Base-by-base conservation (phyloP, 2,888 invertebrate species). In the Glyphotaelius pellucidus region DNA sequence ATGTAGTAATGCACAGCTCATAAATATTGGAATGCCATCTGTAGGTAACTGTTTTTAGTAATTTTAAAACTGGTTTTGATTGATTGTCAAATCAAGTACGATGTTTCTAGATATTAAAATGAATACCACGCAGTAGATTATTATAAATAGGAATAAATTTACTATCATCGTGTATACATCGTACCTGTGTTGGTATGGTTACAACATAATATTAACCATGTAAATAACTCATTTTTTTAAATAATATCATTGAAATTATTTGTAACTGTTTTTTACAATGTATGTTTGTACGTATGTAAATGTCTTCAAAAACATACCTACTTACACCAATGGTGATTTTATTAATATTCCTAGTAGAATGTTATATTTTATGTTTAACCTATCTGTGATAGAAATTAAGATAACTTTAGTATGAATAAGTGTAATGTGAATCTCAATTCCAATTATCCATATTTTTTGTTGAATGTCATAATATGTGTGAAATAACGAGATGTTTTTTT, bases 311-410 rank as follows among this genome's bases (percentile, higher is more conserved):
- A 83, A 35, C 35, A 35, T 25, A 15, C 35, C 25, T 9, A 32
- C 35, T 11, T 25, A 67, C 25, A 25, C n/a, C 67, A 67, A 67
- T 67, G 67, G 67, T 67, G 67, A 67, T 67, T 67, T 67, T 67
- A n/a, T 32, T 83, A 32, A 83, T 80, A 80, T 67, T 67, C 67
- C 67, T 67, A 67, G 25, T 67, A 67, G 25, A 67, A 35, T 35
- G n/a, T 32, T 32, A 83, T 83, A 83, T 15, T 35, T 32, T 83
- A 83, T 32, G 19, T 83, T 83, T 83, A 67, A 83, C 83, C 83
- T 83, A 9, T 83, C 83, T 83, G 83, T 83, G 83, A 83, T 83
- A 83, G 83, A 83, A 83, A 35, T 19, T 83, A 83, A 83, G 83
- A 83, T 83, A 35, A 25, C 35, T 19, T 83, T 32, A 14, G 32